A percentile compares a stretch with the other conserved stretches of the same genome.
These are phyloP conservation scores for Phymanthus crucifer DNA, from an alignment of 92 coral and sea anemone genomes.

Conservation along the genomic window DNA sequence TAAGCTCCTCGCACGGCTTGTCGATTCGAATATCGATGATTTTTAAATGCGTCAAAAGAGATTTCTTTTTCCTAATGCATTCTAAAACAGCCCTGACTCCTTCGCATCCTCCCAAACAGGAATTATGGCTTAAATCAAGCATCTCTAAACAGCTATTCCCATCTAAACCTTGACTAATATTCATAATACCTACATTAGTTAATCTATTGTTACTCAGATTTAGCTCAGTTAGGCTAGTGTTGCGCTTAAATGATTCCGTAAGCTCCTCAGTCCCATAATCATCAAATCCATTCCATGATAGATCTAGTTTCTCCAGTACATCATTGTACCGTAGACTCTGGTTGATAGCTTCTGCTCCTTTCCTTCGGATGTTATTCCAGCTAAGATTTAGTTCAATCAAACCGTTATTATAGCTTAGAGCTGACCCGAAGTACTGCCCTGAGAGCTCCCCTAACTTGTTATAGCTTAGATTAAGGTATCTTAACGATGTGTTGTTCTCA, in stretches of 20 bases:
- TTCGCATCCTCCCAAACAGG: constrained; percentile 45
- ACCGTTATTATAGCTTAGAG: constrained; percentile 73
- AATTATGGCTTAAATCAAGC: constrained; percentile 68
- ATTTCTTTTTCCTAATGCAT: constrained; percentile 31
- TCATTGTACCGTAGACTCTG: constrained; percentile 71
- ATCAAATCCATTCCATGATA: constrained; percentile 90
- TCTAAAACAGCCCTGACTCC: constrained; percentile 57
- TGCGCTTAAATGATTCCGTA: constrained; percentile 70
- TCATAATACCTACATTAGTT: constrained; percentile 61
- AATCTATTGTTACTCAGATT: constrained; percentile 71
- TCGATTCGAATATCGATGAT: constrained; percentile 60
- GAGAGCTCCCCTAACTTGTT: constrained; percentile 79
- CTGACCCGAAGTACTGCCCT: constrained; percentile 74
- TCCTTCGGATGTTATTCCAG: constrained; percentile 79
- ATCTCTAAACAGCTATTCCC: constrained; percentile 57
- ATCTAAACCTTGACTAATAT: constrained; percentile 63
- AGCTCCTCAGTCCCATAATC: constrained; percentile 69
- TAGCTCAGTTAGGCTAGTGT: constrained; percentile 59
- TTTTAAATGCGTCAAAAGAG: constrained; percentile 42
- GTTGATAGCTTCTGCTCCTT: constrained; percentile 65
- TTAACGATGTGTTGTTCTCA: constrained; percentile 65
- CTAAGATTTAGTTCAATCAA: constrained; percentile 70
- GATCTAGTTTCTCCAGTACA: constrained; percentile 62
- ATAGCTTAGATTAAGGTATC: constrained; percentile 74
- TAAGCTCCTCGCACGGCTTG: constrained; percentile 39